Evolutionary conservation across 1,140 invertebrate genomes (phyloP), one percentile per base, ranked within the genome.

Genomic region (Limonius californicus): DNA sequence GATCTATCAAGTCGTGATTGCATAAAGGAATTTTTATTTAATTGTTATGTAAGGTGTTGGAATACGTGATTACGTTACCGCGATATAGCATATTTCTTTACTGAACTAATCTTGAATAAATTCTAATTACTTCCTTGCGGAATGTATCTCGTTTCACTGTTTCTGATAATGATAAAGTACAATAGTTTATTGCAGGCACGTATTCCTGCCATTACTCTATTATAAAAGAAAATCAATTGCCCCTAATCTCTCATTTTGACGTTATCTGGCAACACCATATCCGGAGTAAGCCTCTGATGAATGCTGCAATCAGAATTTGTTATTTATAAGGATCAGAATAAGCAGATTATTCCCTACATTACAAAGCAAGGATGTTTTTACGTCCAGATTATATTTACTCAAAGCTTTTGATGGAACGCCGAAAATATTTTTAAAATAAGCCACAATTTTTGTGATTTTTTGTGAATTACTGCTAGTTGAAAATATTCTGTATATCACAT

Each of bases 211-310:
- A 55, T 55, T 61, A 55, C 45, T 61, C 59, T 61, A 55, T 61
- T 61, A 54, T 55, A 61, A 61, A 61, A 55, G 59, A 61, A 61
- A 61, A 61, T 61, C 59, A 61, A 61, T 61, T 61, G 61, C 39
- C 32, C 30, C 54, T 57, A 62, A 61, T 62, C 61, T 57, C 61
- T 62, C 61, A 57, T 62, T 56, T 57, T 57, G 61, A 62, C 61
- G 61, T 62, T 62, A 62, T 62, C 61, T 45, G 54, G 54, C 35
- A 39, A 35, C 61, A 57, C 54, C 27, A 62, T 57, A 57, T 62
- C 54, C 61, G 39, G 20, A 61, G 54, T 62, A 57, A 62, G 61
- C 61, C 54, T n/a, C 54, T 62, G 61, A 62, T 62, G 56, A 62
- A 62, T 62, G 61, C 50, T 23, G 47, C 47, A 62, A 62, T 62